These are phyloP conservation scores for Platypus cylindrus DNA, from an alignment of 2,888 invertebrate genomes.

Conservation along the genomic window DNA sequence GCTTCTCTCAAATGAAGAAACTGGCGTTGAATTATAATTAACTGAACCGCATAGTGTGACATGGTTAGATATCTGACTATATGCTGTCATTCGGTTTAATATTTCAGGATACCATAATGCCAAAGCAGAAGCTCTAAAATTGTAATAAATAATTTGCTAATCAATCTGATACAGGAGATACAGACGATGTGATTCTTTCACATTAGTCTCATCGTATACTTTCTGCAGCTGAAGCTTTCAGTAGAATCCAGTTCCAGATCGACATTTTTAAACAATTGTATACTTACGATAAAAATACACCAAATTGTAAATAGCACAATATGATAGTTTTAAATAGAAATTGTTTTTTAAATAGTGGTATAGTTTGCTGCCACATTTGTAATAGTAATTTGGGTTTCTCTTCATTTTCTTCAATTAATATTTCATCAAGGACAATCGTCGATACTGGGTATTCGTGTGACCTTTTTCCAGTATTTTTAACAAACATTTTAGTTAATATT, in stretches of 20 bases:
- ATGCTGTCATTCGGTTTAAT: constrained; percentile 38
- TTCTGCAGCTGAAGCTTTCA: too few relatives aligned
- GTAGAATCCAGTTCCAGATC: too few relatives aligned
- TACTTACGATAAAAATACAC: constrained; percentile 33
- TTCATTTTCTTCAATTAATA: constrained; percentile 11
- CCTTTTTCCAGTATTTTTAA: constrained; percentile 27
- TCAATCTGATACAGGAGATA: too few relatives aligned
- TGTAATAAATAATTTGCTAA: too few relatives aligned
- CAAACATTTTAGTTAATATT: constrained; percentile 29
- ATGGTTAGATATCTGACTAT: constrained; percentile 20
- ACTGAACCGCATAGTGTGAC: constrained; percentile 28
- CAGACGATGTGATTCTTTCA: too few relatives aligned
- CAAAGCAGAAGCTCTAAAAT: constrained; percentile 40
- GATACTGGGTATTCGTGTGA: constrained; percentile 27
- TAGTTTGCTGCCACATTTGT: constrained; percentile 33
- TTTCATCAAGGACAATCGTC: constrained; percentile 26
- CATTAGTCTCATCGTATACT: too few relatives aligned
- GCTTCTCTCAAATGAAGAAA: too few relatives aligned
- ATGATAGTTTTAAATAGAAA: constrained; percentile 30
- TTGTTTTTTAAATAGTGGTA: constrained; percentile 27
- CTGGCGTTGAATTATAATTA: constrained; percentile 9
- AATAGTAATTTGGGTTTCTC: constrained; percentile 21
- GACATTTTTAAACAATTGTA: too few relatives aligned
- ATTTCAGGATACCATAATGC: constrained; percentile 49
- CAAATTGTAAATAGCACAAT: constrained; percentile 33